These are phyloP conservation scores for Drosophila bunnanda DNA, from an alignment of 2,888 invertebrate species.

Conservation along the genomic window DNA sequence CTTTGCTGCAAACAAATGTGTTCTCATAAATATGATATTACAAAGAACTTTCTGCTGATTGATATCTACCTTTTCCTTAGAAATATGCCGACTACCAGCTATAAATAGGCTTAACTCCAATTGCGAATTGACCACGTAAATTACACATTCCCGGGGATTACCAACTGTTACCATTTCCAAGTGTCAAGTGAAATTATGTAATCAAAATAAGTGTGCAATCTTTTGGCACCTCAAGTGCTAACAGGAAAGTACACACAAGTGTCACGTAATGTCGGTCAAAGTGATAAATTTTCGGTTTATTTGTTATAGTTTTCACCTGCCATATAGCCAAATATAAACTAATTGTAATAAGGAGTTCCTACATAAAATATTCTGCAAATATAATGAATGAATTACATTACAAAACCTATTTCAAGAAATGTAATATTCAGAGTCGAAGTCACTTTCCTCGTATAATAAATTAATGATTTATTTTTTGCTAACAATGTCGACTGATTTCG, in stretches of 20 bases:
- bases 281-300: not conserved
- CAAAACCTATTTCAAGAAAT: not conserved
- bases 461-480: conserved; percentile 30
- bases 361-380: not conserved
- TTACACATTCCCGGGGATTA: not conserved
- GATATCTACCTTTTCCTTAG: not conserved
- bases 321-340: not conserved
- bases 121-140: conserved; percentile 1
- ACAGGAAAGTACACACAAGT: conserved; percentile 3
- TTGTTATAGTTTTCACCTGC: not conserved
- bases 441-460: conserved; percentile 11
- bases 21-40: not conserved
- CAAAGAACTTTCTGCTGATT: too few relatives aligned
- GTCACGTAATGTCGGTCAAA: not conserved
- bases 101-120: not conserved
- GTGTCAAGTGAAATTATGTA: conserved; percentile 18
- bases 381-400: not conserved
- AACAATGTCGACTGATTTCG: not conserved
- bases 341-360: not conserved
- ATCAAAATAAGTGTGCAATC: conserved; percentile 10
- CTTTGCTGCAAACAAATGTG: not conserved
- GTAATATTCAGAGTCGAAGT: not conserved
- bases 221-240: conserved; percentile 9
- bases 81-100: not conserved
- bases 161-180: not conserved